Evolutionary conservation across 2,113 vertebrate genomes (phyloP).

Genomic region (Syngnathoides biaculeatus): DNA sequence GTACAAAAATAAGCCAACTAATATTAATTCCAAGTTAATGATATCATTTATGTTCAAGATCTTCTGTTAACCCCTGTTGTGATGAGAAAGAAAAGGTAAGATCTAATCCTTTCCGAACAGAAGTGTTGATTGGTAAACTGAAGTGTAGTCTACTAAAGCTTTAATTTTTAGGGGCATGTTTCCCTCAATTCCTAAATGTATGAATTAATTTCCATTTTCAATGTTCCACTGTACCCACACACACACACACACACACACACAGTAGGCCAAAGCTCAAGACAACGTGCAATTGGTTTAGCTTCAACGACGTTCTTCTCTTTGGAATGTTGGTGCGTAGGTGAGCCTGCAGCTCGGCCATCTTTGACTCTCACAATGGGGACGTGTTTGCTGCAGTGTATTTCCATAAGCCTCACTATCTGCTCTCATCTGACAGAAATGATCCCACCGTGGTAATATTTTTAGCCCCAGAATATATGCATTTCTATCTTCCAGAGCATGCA

Average conservation of each 20-base stretch:
- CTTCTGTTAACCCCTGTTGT: no score
- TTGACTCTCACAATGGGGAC: slow-evolving; percentile 4
- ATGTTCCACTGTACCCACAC: not conserved
- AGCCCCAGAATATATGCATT: not conserved
- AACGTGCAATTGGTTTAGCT: not conserved
- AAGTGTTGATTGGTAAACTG: no score
- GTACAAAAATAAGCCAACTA: no score
- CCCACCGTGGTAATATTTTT: slow-evolving; percentile 1
- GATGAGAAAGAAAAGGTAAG: no score
- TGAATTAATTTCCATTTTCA: not conserved
- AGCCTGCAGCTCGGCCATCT: not conserved
- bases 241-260: no score
- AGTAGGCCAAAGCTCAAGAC: not conserved
- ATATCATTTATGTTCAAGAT: no score
- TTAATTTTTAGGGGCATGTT: no score
- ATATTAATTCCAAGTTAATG: no score
- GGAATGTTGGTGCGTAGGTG: not conserved
- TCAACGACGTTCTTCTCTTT: not conserved
- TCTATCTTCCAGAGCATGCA: not conserved
- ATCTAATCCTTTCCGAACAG: no score
- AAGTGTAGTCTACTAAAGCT: no score
- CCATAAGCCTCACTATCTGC: not conserved
- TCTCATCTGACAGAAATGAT: not conserved
- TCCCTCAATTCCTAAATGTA: not conserved
- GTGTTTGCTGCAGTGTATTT: slow-evolving; percentile 3